phyloP scores from a whole-genome alignment of 2,888 invertebrate genomes.

The Oscheius sp. region DNA sequence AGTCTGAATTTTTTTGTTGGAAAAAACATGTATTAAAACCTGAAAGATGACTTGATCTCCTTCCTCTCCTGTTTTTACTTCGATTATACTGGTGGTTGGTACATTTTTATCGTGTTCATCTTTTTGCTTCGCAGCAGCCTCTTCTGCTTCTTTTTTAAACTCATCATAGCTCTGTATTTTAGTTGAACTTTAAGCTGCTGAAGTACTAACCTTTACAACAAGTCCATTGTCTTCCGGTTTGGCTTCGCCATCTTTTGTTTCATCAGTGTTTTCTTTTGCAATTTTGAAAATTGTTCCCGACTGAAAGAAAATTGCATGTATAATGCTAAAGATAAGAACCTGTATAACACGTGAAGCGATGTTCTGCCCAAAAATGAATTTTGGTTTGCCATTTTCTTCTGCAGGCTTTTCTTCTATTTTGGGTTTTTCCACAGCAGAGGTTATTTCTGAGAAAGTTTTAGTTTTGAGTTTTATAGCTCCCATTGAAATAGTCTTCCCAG shows the following conservation, averaged over 20 bases:
- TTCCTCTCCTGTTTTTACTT: slow-evolving; percentile 65
- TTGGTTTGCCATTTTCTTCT: slow-evolving; percentile 10
- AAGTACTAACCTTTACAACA: background rate
- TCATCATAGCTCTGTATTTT: slow-evolving; percentile 5
- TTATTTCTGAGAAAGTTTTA: slow-evolving; percentile 13
- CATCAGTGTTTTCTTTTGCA: background rate
- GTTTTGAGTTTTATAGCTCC: slow-evolving; percentile 20
- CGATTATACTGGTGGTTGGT: slow-evolving; percentile 48
- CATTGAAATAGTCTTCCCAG: slow-evolving; percentile 20
- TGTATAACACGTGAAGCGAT: slow-evolving; percentile 41
- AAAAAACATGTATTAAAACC: slow-evolving; percentile 32
- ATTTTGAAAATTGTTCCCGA: background rate
- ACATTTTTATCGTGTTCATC: slow-evolving; percentile 43
- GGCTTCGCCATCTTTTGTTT: slow-evolving; percentile 34
- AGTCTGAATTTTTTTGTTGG: slow-evolving; percentile 43
- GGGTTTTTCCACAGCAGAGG: slow-evolving; percentile 32
- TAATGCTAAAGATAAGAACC: background rate
- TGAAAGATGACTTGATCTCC: slow-evolving; percentile 56
- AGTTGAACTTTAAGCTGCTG: background rate
- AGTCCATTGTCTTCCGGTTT: slow-evolving; percentile 5
- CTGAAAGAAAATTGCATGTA: background rate
- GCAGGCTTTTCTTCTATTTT: slow-evolving; percentile 38
- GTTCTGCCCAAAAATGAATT: slow-evolving; percentile 49
- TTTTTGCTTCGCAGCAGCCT: slow-evolving; percentile 20
- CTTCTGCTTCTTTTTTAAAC: slow-evolving; percentile 27